Evolutionary conservation across 2,797 vertebrate genomes (phyloP), one percentile per base, ranked within the genome.

Genomic region (Phrynocephalus guinanensis): DNA sequence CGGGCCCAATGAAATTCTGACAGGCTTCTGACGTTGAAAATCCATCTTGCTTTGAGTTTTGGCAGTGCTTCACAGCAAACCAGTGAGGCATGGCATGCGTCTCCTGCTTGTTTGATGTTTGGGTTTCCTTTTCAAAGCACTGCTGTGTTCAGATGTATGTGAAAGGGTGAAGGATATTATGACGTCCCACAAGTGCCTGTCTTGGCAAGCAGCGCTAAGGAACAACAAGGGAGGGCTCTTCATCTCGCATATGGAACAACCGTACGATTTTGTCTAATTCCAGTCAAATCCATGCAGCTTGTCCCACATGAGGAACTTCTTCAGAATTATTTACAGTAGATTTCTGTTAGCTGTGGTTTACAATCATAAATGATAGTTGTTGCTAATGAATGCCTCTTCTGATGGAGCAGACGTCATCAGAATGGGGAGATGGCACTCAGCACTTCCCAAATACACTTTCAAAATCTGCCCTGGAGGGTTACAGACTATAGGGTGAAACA

Each of bases 91-190:
- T 3, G 0, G 89, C 85, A 90, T 28, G 0, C 24, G 20, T 67
- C 73, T 88, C 80, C 44, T 60, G 84, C 8, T 11, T 77, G 30
- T 50, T 87, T 86, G 71, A 26, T 90, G 38, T 67, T 16, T 0
- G 38, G 8, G 28, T 80, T 70, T 68, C n/a, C 44, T 83, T 72
- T 85, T 77, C 48, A 68, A 71, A 86, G 63, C n/a, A 33, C 2
- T 0, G 0, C 20, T 80, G 73, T 78, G 85, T 60, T 60, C 0
- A 0, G 6, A 50, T 0, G 16, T 72, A 70, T 0, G 0, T 30
- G 84, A 44, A 38, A 38, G 3, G 81, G 48, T 70, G 50, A 28
- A 24, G 30, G 6, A 68, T 82, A 67, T 76, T 67, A 76, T 10
- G 22, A 67, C 44, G 11, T 75, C 63, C 33, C 60, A 30, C 60